Base-by-base conservation (phyloP, 1,140 invertebrate species). In the Thaumetopoea pityocampa region DNA sequence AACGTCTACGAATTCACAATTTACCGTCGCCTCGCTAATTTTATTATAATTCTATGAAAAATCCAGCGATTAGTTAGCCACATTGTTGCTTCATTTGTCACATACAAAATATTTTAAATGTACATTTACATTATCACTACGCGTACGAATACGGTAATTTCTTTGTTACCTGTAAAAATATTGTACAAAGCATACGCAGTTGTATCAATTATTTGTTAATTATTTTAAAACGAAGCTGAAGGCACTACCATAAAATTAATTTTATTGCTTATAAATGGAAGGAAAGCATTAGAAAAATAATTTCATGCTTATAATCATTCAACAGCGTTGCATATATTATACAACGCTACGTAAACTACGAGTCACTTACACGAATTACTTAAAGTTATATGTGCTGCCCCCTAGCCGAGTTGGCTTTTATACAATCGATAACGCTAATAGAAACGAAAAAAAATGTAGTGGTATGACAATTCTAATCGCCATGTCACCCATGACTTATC, bases 111-210 rank as follows among this genome's bases (percentile, higher is more conserved):
- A 70, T 44, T 70, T 71, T 67, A 67, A 67, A 62, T 70, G 70
- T 67, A 55, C 65, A 58, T 68, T 67, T 65, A 69, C 53, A 63
- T 80, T 79, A 80, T 57, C 52, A 58, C 73, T 80, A 82, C 59
- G 60, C 80, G 71, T 77, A 74, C 67, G 72, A 80, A 74, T 77
- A 83, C 67, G 73, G 73, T 83, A 77, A 77, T 71, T 72, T 79
- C 51, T 64, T 71, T 78, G 72, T 74, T 68, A 79, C 67, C 66
- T 78, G 78, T 83, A 83, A 80, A 82, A 83, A 80, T 83, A 83
- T 77, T 51, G 55, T 68, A 67, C 79, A 71, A 82, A 82, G 78
- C 78, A 79, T 64, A 72, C 62, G 73, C 72, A 65, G 68, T 61
- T 70, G 64, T 71, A 72, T 70, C 46, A 57, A 64, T n/a, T 60